phyloP scores from a whole-genome alignment of 2,888 invertebrate species.

The Epsilonema sp. region DNA sequence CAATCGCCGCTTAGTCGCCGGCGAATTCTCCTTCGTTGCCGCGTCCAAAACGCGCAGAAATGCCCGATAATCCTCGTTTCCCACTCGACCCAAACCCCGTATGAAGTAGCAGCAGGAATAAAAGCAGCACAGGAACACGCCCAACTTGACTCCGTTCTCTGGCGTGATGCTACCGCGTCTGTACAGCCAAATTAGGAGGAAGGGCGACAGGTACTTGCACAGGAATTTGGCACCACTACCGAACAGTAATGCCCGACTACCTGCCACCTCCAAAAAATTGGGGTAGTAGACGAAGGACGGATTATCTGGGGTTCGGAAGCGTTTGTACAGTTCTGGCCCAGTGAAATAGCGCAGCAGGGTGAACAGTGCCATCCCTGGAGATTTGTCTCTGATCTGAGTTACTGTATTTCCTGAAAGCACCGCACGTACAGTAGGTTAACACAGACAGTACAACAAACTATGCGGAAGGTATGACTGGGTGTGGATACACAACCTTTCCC shows the following conservation, averaged over 20 bases:
- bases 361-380: too few relatives aligned
- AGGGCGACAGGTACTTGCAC: not conserved
- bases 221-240: not conserved
- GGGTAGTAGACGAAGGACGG: not conserved
- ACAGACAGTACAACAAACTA: too few relatives aligned
- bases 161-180: not conserved
- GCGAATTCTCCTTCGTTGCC: too few relatives aligned
- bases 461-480: too few relatives aligned
- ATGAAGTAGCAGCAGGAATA: not conserved
- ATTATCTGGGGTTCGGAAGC: not conserved
- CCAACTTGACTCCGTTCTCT: not conserved
- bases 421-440: too few relatives aligned
- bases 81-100: not conserved
- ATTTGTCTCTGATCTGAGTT: too few relatives aligned
- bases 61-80: not conserved
- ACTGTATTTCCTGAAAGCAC: too few relatives aligned
- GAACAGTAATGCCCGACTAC: not conserved
- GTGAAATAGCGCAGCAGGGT: too few relatives aligned
- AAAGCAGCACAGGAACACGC: not conserved
- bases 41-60: not conserved
- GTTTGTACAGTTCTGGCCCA: not conserved
- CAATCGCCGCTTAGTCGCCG: constrained; percentile 33
- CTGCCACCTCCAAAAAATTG: not conserved
- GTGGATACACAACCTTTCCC: too few relatives aligned
- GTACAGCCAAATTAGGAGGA: not conserved